A percentile compares a stretch with the other conserved stretches of the same genome.
Evolutionary conservation across 2,113 vertebrate species (phyloP).

Genomic region (Aptenodytes forsteri): DNA sequence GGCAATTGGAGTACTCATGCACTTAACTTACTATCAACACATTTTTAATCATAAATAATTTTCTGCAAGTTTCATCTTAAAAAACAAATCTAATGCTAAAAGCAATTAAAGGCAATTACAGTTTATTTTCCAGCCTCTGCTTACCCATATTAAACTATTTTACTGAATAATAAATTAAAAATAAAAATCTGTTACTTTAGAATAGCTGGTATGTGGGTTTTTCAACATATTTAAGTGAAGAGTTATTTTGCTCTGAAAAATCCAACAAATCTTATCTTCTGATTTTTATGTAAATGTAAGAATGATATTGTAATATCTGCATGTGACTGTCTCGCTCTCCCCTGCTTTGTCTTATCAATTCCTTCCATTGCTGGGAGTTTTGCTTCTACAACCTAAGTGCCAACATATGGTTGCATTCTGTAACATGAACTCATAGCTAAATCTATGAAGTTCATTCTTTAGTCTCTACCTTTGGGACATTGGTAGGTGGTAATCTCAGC

Average conservation of each 20-base stretch:
- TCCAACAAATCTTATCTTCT: not conserved
- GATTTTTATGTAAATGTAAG: not conserved
- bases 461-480: constrained; percentile 47
- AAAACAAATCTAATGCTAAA: not conserved
- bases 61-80: not conserved
- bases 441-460: constrained; percentile 19
- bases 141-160: not conserved
- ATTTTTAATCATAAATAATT: not conserved
- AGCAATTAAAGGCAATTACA: not conserved
- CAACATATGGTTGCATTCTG: constrained; percentile 68
- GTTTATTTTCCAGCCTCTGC: not conserved
- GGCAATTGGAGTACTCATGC: not conserved
- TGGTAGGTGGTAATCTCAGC: constrained; percentile 66
- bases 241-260: not conserved
- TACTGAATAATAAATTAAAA: not conserved
- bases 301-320: not conserved
- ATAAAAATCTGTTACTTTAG: not conserved
- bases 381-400: not conserved
- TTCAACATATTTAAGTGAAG: not conserved
- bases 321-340: not conserved
- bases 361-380: not conserved
- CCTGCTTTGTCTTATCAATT: not conserved
- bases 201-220: not conserved
- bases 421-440: constrained; percentile 53
- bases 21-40: constrained; percentile 4